A percentile compares a stretch with the other conserved stretches of the same genome.
Conservation (phyloP, 2,113 vertebrate genomes). For the Raja brachyura region DNA sequence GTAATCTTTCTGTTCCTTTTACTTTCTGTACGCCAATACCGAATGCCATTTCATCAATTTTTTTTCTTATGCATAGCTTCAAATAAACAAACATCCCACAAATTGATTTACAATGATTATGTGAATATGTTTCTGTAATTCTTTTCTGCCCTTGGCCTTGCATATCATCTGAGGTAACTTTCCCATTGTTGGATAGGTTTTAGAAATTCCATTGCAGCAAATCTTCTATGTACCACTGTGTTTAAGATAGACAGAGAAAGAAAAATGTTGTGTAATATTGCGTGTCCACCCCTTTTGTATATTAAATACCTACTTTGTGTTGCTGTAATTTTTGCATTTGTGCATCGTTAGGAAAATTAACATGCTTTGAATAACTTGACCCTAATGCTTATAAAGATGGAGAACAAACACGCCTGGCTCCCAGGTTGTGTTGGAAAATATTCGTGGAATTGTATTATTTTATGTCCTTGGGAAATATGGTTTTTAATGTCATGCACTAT, state of each 20-base stretch:
- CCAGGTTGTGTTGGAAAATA: neutral
- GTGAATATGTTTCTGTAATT: constrained; percentile 8
- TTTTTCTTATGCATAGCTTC: constrained; percentile 17
- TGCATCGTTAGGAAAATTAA: neutral
- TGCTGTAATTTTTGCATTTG: neutral
- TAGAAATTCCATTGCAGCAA: neutral
- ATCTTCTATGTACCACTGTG: neutral
- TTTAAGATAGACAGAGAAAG: neutral
- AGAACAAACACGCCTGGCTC: neutral
- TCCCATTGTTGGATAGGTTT: constrained; percentile 12
- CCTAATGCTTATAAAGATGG: neutral
- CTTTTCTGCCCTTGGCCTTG: neutral
- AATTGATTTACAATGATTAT: neutral
- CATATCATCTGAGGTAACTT: neutral
- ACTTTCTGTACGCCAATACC: neutral
- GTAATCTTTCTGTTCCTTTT: neutral
- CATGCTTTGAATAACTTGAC: neutral
- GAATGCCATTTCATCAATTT: constrained; percentile 23
- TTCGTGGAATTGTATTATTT: neutral
- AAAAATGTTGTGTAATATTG: neutral
- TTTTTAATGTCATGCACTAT: neutral
- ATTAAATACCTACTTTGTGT: neutral
- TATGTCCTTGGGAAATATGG: neutral
- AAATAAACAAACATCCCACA: constrained; percentile 25
- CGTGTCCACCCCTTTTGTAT: neutral